Evolutionary conservation across 2,888 invertebrate species (phyloP), one percentile per base, ranked within the genome.

Genomic region (Trypoxylon attenuatum): DNA sequence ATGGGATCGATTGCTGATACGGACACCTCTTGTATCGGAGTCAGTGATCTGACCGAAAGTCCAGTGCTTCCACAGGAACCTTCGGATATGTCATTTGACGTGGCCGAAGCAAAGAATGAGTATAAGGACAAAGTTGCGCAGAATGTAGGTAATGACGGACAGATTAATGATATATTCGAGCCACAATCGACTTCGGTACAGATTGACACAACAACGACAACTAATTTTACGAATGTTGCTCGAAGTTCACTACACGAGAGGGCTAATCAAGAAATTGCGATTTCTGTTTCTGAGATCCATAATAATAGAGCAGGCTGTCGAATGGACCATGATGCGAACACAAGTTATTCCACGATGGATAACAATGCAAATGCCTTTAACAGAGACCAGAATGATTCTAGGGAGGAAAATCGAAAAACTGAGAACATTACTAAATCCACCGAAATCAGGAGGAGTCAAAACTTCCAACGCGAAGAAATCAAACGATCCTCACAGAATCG

Each of bases 1-100:
- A 83, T 85, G 82, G 81, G 81, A 18, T 83, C 84, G 5, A 84
- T 80, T 8, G 76, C 80, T 1, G 84, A 82, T 15, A 82, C 82
- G 0, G 84, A 84, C 42, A 78, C 80, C 0, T 84, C 84, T 21
- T 82, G 84, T 42, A 82, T 84, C 21, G 85, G 82, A 8, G 72
- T 78, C 1, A 84, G 82, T 33, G 84, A 84, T n/a, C 65, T 81
- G 27, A 82, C 80, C 0, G 82, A 81, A 41, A 84, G 80, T 69
- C 83, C 81, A 2, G 56, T 78, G 2, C 41, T 79, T 18, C 65
- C 65, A 13, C 80, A 79, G 41, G 83, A 83, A 29, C 56, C 73
- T 4, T 76, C 66, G 0, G 80, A 83, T 2, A 78, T 82, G 70
- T 66, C 77, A 0, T 78, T 71, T 39, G 79, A 80, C 3, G 41